Conservation (phyloP, 2,113 vertebrate genomes). For the Carollia perspicillata region DNA sequence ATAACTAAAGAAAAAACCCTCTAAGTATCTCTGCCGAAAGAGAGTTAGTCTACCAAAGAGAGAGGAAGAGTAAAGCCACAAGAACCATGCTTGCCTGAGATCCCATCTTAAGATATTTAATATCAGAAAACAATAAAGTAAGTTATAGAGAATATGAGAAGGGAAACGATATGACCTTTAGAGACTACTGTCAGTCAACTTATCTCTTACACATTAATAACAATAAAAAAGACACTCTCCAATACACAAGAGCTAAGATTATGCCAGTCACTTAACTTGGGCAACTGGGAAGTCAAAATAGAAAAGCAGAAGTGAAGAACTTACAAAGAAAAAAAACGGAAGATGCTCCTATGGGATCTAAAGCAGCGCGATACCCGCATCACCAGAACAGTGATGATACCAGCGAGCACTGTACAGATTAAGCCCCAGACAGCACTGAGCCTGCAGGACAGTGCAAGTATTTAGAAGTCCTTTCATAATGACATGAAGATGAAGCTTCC, state of each 20-base stretch:
- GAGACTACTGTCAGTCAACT: not conserved
- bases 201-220: not conserved
- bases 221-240: not conserved
- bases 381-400: not conserved
- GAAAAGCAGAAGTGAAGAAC: not conserved
- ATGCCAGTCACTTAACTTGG: not conserved
- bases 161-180: not conserved
- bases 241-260: not conserved
- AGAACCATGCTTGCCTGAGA: not conserved
- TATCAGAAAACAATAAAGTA: not conserved
- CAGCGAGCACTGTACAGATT: not conserved
- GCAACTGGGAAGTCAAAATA: not conserved
- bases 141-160: not conserved
- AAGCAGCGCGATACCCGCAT: not conserved
- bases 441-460: not conserved
- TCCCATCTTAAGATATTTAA: not conserved
- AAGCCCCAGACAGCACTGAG: not conserved
- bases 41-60: not conserved
- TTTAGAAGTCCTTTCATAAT: not conserved
- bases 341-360: not conserved
- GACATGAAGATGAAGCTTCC: not conserved
- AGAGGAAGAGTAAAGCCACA: too few relatives aligned
- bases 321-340: not conserved
- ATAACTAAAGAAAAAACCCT: not conserved
- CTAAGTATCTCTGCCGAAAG: not conserved